Evolutionary conservation across 2,113 vertebrate species (phyloP).

Genomic region (Ophiodon elongatus): DNA sequence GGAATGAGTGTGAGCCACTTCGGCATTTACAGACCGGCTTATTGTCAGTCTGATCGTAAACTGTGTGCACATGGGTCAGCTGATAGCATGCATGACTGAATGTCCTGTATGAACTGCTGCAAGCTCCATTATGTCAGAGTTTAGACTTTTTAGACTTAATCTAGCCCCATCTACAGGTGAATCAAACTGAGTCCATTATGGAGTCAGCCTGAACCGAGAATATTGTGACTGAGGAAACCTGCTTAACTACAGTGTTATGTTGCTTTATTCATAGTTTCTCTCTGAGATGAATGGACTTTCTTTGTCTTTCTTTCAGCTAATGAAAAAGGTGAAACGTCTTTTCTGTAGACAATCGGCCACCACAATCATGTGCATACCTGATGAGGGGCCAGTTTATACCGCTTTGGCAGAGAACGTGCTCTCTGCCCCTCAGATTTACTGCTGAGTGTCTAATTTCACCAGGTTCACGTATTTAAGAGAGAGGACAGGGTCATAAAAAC

Average conservation of each 20-base stretch:
- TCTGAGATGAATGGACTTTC: background rate
- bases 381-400: slow-evolving; percentile 64
- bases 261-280: background rate
- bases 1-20: slow-evolving; percentile 38
- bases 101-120: slow-evolving; percentile 54
- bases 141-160: slow-evolving; percentile 48
- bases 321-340: slow-evolving; percentile 7
- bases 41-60: slow-evolving; percentile 63
- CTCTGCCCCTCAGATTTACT: slow-evolving; percentile 77
- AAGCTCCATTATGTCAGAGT: slow-evolving; percentile 35
- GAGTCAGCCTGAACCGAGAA: slow-evolving; percentile 10
- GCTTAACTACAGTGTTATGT: background rate
- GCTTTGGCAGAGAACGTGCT: slow-evolving; percentile 66
- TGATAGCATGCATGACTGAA: slow-evolving; percentile 67
- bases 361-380: slow-evolving; percentile 29
- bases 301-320: slow-evolving; percentile 15
- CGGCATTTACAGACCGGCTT: slow-evolving; percentile 46
- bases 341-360: slow-evolving; percentile 41
- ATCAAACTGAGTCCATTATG: slow-evolving; percentile 21
- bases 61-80: slow-evolving; percentile 67
- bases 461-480: slow-evolving; percentile 81
- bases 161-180: slow-evolving; percentile 63
- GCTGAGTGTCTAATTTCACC: slow-evolving; percentile 80
- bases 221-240: background rate
- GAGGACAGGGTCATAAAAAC: slow-evolving; percentile 78